phyloP scores from a whole-genome alignment of 2,113 vertebrate species.

The Chamaea fasciata region DNA sequence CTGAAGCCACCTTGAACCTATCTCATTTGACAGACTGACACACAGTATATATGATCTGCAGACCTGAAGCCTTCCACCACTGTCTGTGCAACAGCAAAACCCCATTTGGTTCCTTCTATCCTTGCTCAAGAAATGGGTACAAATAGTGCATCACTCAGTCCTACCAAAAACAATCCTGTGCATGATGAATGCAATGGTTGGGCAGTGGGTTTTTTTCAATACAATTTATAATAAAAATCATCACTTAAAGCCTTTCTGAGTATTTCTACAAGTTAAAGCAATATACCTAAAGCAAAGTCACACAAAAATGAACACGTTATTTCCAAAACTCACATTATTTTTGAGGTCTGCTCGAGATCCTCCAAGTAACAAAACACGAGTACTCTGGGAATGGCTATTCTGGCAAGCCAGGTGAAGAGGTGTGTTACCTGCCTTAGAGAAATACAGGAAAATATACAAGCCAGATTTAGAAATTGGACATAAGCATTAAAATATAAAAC shows the following conservation, averaged over 20 bases:
- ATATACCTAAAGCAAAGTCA: not conserved
- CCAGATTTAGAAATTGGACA: not conserved
- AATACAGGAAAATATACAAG: slow-evolving; percentile 38
- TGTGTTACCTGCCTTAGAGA: slow-evolving; percentile 89
- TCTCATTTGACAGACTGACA: not conserved
- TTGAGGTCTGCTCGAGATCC: slow-evolving; percentile 90
- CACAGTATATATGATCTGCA: not conserved
- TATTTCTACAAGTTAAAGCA: not conserved
- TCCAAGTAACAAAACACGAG: slow-evolving; percentile 86
- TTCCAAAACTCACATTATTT: slow-evolving; percentile 83
- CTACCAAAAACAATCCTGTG: not conserved
- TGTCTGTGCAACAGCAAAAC: not conserved
- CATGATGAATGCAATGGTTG: not conserved
- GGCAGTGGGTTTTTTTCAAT: not conserved
- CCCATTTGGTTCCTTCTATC: not conserved
- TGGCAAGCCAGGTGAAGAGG: slow-evolving; percentile 95
- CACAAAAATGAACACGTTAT: not conserved
- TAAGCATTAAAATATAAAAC: not conserved
- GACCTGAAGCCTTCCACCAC: not conserved
- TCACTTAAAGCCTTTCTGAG: not conserved
- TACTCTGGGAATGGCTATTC: slow-evolving; percentile 91
- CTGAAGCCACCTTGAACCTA: not conserved
- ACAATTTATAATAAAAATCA: not conserved
- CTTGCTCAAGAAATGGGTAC: not conserved
- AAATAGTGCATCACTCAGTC: not conserved